These are phyloP conservation scores for Cactoblastis cactorum DNA, from an alignment of 2,888 invertebrate genomes.

Conservation along the genomic window DNA sequence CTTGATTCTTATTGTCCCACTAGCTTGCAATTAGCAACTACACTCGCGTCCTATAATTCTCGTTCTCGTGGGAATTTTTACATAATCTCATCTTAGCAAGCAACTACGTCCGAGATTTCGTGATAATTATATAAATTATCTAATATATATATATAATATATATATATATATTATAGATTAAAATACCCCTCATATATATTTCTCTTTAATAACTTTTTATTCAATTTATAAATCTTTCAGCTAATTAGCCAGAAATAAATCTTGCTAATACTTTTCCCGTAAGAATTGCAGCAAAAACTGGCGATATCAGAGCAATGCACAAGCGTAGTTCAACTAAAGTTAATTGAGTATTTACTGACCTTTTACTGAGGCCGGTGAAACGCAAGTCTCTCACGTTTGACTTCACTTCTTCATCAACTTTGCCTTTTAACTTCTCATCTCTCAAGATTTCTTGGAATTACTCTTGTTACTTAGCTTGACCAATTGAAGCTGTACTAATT, in stretches of 20 bases:
- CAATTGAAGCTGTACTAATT: too few relatives aligned
- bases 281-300: background rate
- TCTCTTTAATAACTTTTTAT: background rate
- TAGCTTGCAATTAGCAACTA: too few relatives aligned
- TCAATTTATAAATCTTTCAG: background rate
- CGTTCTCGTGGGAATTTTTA: too few relatives aligned
- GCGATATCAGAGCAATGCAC: background rate
- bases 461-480: background rate
- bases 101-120: too few relatives aligned
- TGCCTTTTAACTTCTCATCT: background rate
- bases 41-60: too few relatives aligned
- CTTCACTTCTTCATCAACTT: conserved; percentile 3
- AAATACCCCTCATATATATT: background rate
- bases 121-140: too few relatives aligned
- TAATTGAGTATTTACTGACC: conserved; percentile 6
- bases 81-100: too few relatives aligned
- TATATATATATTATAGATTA: background rate
- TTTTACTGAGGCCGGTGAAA: background rate
- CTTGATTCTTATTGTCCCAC: too few relatives aligned
- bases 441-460: background rate
- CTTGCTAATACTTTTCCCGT: background rate
- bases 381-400: conserved; percentile 1
- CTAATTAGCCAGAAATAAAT: background rate
- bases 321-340: background rate
- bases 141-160: too few relatives aligned